A percentile compares a stretch with the other conserved stretches of the same genome.
Conservation (phyloP, 2,888 invertebrate genomes). For the Callyntrura guangdongensis region DNA sequence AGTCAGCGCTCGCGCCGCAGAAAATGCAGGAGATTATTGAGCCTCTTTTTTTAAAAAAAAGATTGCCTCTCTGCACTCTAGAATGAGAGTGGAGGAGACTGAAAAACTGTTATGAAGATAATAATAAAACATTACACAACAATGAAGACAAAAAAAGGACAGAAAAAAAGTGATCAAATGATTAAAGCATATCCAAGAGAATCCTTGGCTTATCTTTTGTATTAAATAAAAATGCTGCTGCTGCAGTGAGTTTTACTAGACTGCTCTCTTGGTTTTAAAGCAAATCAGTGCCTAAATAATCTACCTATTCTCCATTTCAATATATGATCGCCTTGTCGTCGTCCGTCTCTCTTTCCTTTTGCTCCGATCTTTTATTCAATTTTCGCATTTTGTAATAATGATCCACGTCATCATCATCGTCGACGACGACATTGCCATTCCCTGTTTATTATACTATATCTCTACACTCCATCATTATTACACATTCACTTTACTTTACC, state of each 20-base stretch:
- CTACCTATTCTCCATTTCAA: conserved; percentile 4
- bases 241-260: background rate
- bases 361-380: background rate
- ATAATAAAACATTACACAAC: conserved; percentile 28
- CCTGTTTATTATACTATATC: too few relatives aligned
- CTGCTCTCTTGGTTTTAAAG: too few relatives aligned
- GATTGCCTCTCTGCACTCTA: background rate
- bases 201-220: conserved; percentile 69
- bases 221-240: too few relatives aligned
- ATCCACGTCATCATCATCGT: too few relatives aligned
- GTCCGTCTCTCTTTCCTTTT: too few relatives aligned
- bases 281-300: too few relatives aligned
- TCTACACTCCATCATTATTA: too few relatives aligned
- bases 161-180: conserved; percentile 70
- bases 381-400: background rate
- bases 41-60: background rate
- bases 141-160: background rate
- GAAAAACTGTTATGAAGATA: too few relatives aligned
- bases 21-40: background rate
- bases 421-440: too few relatives aligned
- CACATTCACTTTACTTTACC: too few relatives aligned
- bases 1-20: background rate
- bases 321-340: too few relatives aligned
- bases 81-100: too few relatives aligned
- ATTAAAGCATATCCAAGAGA: conserved; percentile 66